Evolutionary conservation across 2,113 vertebrate species (phyloP), one percentile per base, ranked within the genome.

Genomic region (Galemys pyrenaicus): DNA sequence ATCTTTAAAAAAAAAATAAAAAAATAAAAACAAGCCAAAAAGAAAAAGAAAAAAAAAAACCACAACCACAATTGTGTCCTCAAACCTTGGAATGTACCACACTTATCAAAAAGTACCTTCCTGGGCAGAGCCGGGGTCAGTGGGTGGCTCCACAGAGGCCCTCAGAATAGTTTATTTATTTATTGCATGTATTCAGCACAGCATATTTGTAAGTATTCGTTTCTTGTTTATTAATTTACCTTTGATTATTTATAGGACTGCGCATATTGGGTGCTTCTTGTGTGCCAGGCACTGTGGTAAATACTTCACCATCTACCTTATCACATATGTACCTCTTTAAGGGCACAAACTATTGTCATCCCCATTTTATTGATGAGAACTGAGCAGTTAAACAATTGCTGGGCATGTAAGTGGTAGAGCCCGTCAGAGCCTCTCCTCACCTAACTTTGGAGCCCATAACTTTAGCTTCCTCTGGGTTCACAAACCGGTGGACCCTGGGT

Each of bases 281-380:
- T 62, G 74, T 62, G 41, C 22, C 35, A 37, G 41, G 37, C 41
- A 68, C 73, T 30, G 26, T 73, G 39, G 11, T 51, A 79, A 87
- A n/a, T 35, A 44, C 24, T 75, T 90, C 51, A 75, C 37, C 75
- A n/a, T 67, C 28, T 65, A 81, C 35, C 16, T 82, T 83, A 60
- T 51, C 56, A 71, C 10, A 11, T 73, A 67, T 26, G 30, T 68
- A 54, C 15, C 49, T 19, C n/a, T 80, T 73, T 58, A 67, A 79
- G 77, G 37, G 20, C 13, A 39, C 24, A n/a, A 56, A 74, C 35
- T 37, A 56, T 60, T 86, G 81, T 93, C 54, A 75, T 54, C 16
- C 35, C 79, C n/a, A 46, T 82, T 89, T 91, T 56, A 85, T 37
- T 60, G 60, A 64, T 68, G 46, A 91, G 49, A 92, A 93, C 49